Evolutionary conservation across 1,140 invertebrate species (phyloP).

Genomic region (Macrotrachela quadricornifera): DNA sequence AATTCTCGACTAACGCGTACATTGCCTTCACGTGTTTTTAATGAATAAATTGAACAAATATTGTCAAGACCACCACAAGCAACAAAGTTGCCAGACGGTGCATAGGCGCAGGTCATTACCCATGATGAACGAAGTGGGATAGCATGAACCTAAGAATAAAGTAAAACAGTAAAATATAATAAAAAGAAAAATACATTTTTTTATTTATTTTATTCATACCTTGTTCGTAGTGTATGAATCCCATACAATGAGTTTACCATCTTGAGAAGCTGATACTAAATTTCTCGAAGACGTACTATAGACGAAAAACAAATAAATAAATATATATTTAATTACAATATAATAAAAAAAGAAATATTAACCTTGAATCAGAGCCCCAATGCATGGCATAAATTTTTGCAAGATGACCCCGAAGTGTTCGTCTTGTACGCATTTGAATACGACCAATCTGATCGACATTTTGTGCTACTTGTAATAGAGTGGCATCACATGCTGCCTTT

Average conservation of each 20-base stretch:
- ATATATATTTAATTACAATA: not conserved
- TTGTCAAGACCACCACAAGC: slow-evolving; percentile 94
- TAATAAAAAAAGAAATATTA: not conserved
- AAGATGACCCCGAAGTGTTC: slow-evolving; percentile 80
- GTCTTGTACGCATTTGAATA: slow-evolving; percentile 88
- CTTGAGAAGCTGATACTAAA: slow-evolving; percentile 72
- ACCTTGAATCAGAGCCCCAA: slow-evolving; percentile 84
- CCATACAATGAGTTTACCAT: slow-evolving; percentile 78
- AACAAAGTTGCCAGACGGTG: slow-evolving; percentile 81
- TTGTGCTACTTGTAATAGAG: slow-evolving; percentile 67
- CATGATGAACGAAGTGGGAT: slow-evolving; percentile 87
- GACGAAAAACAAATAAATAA: slow-evolving; percentile 9
- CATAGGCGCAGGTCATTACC: slow-evolving; percentile 99
- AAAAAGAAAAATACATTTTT: no score
- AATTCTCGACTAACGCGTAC: slow-evolving; percentile 73
- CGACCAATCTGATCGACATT: slow-evolving; percentile 81
- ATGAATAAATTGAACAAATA: slow-evolving; percentile 84
- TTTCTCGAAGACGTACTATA: slow-evolving; percentile 42
- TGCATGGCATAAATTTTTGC: slow-evolving; percentile 99
- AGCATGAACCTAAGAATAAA: slow-evolving; percentile 89
- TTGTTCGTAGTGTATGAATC: no score
- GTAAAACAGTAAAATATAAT: slow-evolving; percentile 71
- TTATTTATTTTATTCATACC: no score
- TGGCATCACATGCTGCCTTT: slow-evolving; percentile 87
- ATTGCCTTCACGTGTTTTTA: slow-evolving; percentile 77